Evolutionary conservation across 2,888 invertebrate species (phyloP), one percentile per base, ranked within the genome.

Genomic region (Aproaerema taeniolella): DNA sequence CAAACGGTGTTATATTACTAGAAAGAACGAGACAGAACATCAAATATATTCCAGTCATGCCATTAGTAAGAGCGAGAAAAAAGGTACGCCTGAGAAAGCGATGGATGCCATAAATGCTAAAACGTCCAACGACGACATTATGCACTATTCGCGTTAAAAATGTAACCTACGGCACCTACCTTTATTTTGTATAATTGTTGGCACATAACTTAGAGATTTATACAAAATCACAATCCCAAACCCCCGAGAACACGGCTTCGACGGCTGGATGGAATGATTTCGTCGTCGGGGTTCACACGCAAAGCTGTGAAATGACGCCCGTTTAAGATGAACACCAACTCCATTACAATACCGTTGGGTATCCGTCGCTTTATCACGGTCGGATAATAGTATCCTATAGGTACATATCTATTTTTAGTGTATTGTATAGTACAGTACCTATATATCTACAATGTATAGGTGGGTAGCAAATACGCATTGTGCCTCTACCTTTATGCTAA

Each of bases 241-340:
- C 83, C 85, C 82, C 82, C 78, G 75, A 83, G 81, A 83, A 83
- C 77, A 76, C 82, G 76, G 81, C 85, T 82, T 81, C 85, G 82
- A 86, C 83, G 85, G 82, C 85, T 85, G 85, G 85, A 85, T 86
- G 85, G 85, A 86, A 86, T 85, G 82, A 83, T 82, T 85, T 86
- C 77, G 82, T 82, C 85, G 83, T 80, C 82, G 83, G 72, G 73
- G 73, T 74, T 74, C 75, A 67, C 85, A 85, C 79, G 79, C 74
- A 78, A 76, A 74, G 70, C 69, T 70, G 59, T 61, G 52, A 66
- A n/a, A 75, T 55, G 49, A 58, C 54, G 57, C 68, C 58, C 64
- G 72, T 64, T 67, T 48, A 60, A 67, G 65, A 67, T 61, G 75
- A 51, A 58, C 61, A 49, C 57, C 50, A 39, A 46, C 46, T 49